phyloP scores from a whole-genome alignment of 2,888 invertebrate species.

The Hetaerina titia region DNA sequence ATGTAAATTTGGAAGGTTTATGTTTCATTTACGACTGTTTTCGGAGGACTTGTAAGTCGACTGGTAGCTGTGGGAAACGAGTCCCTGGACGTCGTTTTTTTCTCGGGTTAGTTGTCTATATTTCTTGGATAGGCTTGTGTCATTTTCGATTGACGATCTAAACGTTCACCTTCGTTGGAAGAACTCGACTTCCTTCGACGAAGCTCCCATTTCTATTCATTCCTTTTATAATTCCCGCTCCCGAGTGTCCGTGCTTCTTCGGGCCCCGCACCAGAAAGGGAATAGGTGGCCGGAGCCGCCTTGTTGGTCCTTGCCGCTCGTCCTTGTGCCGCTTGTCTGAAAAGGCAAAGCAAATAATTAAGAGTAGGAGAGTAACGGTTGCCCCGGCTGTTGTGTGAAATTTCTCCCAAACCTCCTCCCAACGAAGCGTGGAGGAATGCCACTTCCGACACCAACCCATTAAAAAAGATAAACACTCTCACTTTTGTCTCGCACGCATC shows the following conservation, averaged over 20 bases:
- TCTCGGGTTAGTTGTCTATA: too few relatives aligned
- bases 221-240: background rate
- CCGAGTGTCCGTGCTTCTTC: background rate
- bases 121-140: too few relatives aligned
- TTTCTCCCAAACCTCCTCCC: background rate
- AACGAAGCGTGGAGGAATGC: background rate
- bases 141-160: too few relatives aligned
- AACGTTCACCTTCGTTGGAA: background rate
- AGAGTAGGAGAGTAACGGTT: background rate
- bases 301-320: background rate
- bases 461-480: background rate
- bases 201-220: background rate
- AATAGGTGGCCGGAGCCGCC: background rate
- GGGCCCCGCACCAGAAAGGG: background rate
- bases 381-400: background rate
- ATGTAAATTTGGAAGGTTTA: too few relatives aligned
- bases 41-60: too few relatives aligned
- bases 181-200: background rate
- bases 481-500: background rate
- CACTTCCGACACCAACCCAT: background rate
- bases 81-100: too few relatives aligned
- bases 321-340: background rate
- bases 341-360: slow-evolving; percentile 9
- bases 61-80: too few relatives aligned
- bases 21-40: too few relatives aligned